phyloP scores from a whole-genome alignment of 2,113 vertebrate species.

The Arenaria interpres region DNA sequence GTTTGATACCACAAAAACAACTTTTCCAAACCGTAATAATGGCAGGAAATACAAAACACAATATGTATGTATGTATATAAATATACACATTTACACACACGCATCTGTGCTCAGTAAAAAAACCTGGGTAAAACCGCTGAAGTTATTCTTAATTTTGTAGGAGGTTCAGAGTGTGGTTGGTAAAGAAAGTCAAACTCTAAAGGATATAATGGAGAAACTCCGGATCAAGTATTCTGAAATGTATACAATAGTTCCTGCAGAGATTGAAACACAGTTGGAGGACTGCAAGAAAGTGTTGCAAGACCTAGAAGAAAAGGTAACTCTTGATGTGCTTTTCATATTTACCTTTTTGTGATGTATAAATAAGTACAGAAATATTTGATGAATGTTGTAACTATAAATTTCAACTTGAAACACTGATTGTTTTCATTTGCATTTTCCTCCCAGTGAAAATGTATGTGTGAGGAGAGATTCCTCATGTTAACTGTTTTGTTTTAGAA shows the following conservation, averaged over 20 bases:
- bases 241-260: constrained; percentile 78
- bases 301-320: constrained; percentile 87
- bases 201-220: constrained; percentile 81
- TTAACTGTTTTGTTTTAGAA: neutral
- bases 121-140: neutral
- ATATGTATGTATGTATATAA: accelerated
- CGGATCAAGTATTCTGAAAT: constrained; percentile 84
- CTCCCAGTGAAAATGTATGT: neutral
- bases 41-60: neutral
- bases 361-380: neutral
- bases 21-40: neutral
- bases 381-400: neutral
- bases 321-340: neutral
- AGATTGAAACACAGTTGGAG: constrained; percentile 78
- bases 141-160: constrained; percentile 72
- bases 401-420: neutral
- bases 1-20: constrained; percentile 27
- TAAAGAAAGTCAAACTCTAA: constrained; percentile 80
- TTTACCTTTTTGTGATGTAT: neutral
- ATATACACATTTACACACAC: accelerated
- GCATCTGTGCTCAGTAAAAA: neutral
- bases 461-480: neutral
- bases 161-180: constrained; percentile 78
- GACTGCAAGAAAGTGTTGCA: constrained; percentile 80
- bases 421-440: neutral